Base-by-base conservation (phyloP, 2,888 invertebrate genomes). In the Allolobophora icterica region DNA sequence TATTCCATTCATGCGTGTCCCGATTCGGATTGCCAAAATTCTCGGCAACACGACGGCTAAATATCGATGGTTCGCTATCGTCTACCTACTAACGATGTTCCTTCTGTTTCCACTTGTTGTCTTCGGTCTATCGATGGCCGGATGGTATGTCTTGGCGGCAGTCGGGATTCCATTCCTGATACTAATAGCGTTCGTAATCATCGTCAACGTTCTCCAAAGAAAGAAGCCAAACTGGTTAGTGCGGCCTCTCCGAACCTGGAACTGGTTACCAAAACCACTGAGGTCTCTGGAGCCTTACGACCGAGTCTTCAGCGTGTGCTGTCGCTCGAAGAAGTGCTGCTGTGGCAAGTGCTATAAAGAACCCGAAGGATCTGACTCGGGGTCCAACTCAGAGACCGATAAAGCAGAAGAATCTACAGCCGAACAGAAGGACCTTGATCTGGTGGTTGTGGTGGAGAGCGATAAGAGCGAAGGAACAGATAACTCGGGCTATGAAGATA, bases 41-140 rank as follows among this genome's bases (percentile, higher is more conserved):
- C 93, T 96, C 17, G 92, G 92, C 24, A 92, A 92, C 90, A 92
- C 89, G 15, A 96, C 96, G 0, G 96, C 96, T n/a, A 93, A 95
- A 93, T 96, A 96, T 92, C 95, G 96, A 19, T 96, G 96, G 96
- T 96, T 96, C 93, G 95, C 96, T 15, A 92, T 95, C 24, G 91
- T 95, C 35, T 96, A 93, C 89, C 89, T 93, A 21, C 2, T 93
- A 40, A 38, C 91, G 19, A 92, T 93, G 90, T 94, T 94, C 91
- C 91, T 93, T 40, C 15, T 93, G 24, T 58, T 94, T 35, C 94
- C 94, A 0, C 92, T 90, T 5, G 24, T 91, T 24, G 91, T 94
- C 24, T 94, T 94, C 71, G 94, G 92, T 30, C 91, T 94, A 21
- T 93, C 94, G 19, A 24, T 93, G n/a, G 93, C 93, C 21, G 94